A percentile compares a stretch with the other conserved stretches of the same genome.
Conservation (phyloP, 2,888 invertebrate species). For the Dryocosmus kuriphilus region DNA sequence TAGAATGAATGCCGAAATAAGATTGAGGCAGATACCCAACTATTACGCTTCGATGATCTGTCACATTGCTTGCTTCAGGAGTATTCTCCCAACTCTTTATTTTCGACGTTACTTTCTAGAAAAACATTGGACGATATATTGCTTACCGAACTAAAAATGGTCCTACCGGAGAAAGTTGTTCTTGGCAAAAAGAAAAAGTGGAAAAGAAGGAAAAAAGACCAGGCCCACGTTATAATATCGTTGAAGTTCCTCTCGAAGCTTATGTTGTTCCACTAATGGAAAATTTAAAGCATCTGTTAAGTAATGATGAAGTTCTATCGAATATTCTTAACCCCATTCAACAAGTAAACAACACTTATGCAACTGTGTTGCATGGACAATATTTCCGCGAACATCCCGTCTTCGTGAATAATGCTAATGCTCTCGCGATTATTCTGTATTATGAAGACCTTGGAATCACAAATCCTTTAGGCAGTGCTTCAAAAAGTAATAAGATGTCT, state of each 20-base stretch:
- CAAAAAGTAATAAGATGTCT: conserved; percentile 45
- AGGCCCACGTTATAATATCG: not conserved
- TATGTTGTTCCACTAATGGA: conserved; percentile 51
- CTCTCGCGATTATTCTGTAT: conserved; percentile 59
- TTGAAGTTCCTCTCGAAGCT: conserved; percentile 46
- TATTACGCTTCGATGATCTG: too few species aligned
- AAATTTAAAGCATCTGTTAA: conserved; percentile 51
- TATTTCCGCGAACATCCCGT: conserved; percentile 54
- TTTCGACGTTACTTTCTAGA: too few species aligned
- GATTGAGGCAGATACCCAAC: too few species aligned
- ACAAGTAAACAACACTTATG: conserved; percentile 36
- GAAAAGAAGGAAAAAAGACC: conserved; percentile 23
- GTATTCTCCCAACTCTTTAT: too few species aligned
- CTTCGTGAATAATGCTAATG: conserved; percentile 51
- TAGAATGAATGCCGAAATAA: too few species aligned
- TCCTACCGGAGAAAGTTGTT: conserved; percentile 31
- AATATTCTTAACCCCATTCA: conserved; percentile 46
- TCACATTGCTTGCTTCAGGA: too few species aligned
- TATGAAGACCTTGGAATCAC: conserved; percentile 48
- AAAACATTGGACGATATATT: conserved; percentile 24
- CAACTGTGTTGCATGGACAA: conserved; percentile 54
- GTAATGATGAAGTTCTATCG: conserved; percentile 49
- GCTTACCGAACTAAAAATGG: conserved; percentile 43
- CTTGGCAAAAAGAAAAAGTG: conserved; percentile 22
- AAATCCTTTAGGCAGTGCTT: conserved; percentile 42